Base-by-base conservation (phyloP, 2,113 vertebrate genomes). In the Corydoras maculifer region DNA sequence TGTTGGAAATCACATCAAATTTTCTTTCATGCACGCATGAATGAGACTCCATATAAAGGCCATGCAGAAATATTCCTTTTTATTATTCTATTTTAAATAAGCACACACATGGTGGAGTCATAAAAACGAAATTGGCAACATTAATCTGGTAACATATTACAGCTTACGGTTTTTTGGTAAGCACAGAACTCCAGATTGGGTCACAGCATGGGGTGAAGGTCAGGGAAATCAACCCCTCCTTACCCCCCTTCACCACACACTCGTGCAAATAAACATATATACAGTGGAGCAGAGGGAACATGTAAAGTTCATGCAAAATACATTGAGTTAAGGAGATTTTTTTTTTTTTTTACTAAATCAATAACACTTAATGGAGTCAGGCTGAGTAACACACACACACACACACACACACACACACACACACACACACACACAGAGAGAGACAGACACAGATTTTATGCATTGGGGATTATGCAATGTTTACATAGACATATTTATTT, bases 191-290 rank as follows among this genome's bases (percentile, higher is more conserved):
- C 83, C 88, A 89, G 88, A 89, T 88, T 88, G 87, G 75, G 81
- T 74, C 82, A 68, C 87, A 86, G 87, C 84, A 77, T 83, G 87
- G 70, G 84, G 84, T 81, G 84, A 84, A 87, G 84, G 87, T 87
- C 87, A 87, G 85, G 83, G 82, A 77, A 84, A 73, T 62, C 14
- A 67, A 84, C 50, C 78, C 79, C 75, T 8, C 12, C 43, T 51
- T 30, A 68, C 58, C 35, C 12, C 43, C 13, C 35, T 14, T 50
- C 10, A 8, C 57, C 57, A 66, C 62, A 58, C 51, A 55, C 49
- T 58, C 64, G 7, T 58, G 43, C 64, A 55, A 48, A 60, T 49
- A 68, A 35, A 68, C 70, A 58, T 55, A 70, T 25, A 25, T 25
- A 25, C 18, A 25, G 18, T 25, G 18, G 18, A 25, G 18, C 18